Percentiles rank a stretch among this genome's conserved stretches.
These are phyloP conservation scores for Boloria selene DNA, from an alignment of 2,888 invertebrate species.

Conservation along the genomic window DNA sequence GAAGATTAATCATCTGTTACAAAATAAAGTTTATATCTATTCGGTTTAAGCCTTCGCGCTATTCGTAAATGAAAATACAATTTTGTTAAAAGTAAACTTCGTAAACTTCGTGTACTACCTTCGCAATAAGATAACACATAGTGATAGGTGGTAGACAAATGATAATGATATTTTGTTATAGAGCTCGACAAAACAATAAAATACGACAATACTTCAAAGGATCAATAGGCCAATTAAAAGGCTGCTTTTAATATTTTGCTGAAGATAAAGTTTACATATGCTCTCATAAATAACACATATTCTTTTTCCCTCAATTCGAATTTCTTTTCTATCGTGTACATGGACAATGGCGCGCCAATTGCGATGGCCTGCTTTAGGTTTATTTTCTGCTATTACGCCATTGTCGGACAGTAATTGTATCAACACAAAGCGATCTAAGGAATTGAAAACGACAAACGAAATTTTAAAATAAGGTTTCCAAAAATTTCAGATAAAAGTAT, in stretches of 20 bases:
- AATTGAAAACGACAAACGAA: slow-evolving; percentile 38
- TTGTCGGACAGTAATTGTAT: slow-evolving; percentile 67
- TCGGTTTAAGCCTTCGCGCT: no score
- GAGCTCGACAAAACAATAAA: no score
- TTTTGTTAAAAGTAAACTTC: no score
- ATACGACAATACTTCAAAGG: no score
- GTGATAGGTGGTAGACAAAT: no score
- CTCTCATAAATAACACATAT: slow-evolving; percentile 30
- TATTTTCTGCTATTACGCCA: slow-evolving; percentile 69
- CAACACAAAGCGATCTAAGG: slow-evolving; percentile 55
- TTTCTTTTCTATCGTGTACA: slow-evolving; percentile 69
- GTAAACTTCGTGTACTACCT: no score
- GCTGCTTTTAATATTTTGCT: slow-evolving; percentile 22
- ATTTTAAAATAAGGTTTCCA: slow-evolving; percentile 16
- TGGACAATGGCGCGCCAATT: slow-evolving; percentile 75
- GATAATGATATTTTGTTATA: no score
- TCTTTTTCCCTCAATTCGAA: slow-evolving; percentile 54
- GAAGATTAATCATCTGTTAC: no score
- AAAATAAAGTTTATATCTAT: no score
- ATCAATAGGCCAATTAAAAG: slow-evolving; percentile 27
- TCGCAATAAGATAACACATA: no score
- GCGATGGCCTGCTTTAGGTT: slow-evolving; percentile 63
- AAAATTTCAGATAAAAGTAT: neutral
- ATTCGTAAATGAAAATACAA: no score
- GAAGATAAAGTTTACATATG: slow-evolving; percentile 32